Percentiles rank a stretch among this genome's conserved stretches.
phyloP scores from a whole-genome alignment of 2,113 vertebrate species.

The Drymodes brunneopygia region DNA sequence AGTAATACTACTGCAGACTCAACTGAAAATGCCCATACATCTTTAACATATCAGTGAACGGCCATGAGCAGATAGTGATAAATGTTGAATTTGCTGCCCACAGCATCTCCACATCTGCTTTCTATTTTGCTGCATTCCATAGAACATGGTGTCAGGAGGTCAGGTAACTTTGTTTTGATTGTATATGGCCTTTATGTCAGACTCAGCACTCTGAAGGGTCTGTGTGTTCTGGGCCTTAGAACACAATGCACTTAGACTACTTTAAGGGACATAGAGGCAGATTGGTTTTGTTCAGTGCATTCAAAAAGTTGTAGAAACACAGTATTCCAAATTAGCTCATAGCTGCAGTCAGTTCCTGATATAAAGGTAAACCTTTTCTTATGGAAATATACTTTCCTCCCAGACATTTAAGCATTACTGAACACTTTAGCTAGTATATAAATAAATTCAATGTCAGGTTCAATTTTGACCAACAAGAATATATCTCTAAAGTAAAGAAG shows the following conservation, averaged over 20 bases:
- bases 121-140: background rate
- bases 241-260: background rate
- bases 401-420: background rate
- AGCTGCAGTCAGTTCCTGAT: background rate
- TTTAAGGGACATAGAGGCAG: background rate
- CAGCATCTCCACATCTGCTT: accelerated
- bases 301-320: background rate
- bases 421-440: background rate
- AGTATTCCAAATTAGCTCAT: background rate
- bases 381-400: background rate
- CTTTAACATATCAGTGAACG: background rate
- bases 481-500: background rate
- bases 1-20: background rate
- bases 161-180: background rate
- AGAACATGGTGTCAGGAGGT: background rate
- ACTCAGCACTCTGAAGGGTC: background rate
- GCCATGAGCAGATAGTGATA: background rate
- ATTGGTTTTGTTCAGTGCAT: background rate
- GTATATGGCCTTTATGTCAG: background rate
- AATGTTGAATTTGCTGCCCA: background rate
- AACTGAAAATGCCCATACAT: accelerated
- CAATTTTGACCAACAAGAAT: background rate
- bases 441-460: background rate
- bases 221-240: background rate
- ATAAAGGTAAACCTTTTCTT: background rate